These are phyloP conservation scores for Noctua janthe DNA, from an alignment of 2,888 invertebrate genomes.

Conservation along the genomic window DNA sequence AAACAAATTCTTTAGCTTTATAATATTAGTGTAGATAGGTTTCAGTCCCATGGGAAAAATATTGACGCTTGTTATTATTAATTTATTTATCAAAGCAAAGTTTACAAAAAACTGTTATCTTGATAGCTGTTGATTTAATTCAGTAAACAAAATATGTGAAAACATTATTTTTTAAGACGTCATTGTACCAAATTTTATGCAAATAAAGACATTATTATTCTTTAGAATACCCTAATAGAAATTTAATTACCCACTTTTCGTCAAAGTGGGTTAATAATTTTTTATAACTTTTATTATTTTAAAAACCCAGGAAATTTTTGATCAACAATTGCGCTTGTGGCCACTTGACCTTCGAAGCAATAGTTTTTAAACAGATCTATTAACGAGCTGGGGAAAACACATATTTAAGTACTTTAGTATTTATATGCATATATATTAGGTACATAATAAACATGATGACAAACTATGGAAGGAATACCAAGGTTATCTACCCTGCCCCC, in stretches of 20 bases:
- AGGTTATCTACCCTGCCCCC: not conserved
- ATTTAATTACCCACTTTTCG: not conserved
- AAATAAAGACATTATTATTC: not conserved
- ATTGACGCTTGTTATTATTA: not conserved
- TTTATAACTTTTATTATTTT: not conserved
- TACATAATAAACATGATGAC: not conserved
- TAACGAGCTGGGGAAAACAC: slow-evolving; percentile 5
- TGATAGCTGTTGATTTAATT: not conserved
- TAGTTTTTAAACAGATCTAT: slow-evolving; percentile 5
- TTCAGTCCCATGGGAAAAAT: not conserved
- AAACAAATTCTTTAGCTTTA: too few relatives aligned
- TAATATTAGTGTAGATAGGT: too few relatives aligned
- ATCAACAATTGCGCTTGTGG: not conserved
- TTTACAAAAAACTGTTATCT: too few relatives aligned
- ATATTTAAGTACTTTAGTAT: not conserved
- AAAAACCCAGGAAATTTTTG: not conserved
- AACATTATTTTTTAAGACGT: not conserved
- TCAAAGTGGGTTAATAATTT: not conserved
- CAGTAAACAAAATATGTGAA: not conserved
- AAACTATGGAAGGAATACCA: not conserved
- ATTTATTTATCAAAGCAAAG: too few relatives aligned
- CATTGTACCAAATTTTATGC: not conserved
- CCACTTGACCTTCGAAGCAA: slow-evolving; percentile 2
- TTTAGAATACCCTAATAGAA: not conserved
- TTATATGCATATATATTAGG: slow-evolving; percentile 11